Conservation (phyloP, 30 jellyfish, hydroid and myxozoan genomes). For the Sanderia malayensis region DNA sequence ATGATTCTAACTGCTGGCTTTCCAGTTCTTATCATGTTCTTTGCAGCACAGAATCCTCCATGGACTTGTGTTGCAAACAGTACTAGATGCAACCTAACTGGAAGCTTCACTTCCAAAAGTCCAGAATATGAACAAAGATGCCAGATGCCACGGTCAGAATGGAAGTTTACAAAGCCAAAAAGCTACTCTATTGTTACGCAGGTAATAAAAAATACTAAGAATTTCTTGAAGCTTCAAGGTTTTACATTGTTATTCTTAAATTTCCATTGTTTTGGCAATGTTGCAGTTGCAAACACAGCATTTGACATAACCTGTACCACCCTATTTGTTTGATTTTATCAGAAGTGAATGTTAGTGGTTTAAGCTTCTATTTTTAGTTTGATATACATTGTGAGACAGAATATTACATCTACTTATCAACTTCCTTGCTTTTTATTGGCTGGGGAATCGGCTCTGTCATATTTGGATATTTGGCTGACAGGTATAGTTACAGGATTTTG, state of each 20-base stretch:
- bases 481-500: slow-evolving; percentile 11
- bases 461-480: slow-evolving; percentile 92
- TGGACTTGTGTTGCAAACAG: slow-evolving; percentile 89
- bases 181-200: slow-evolving; percentile 77
- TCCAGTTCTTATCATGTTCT: slow-evolving; percentile 81
- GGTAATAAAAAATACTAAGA: no score
- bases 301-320: no score
- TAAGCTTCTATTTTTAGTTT: slow-evolving; percentile 34
- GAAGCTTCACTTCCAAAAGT: slow-evolving; percentile 31
- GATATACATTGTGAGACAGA: slow-evolving; percentile 80
- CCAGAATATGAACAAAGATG: slow-evolving; percentile 33
- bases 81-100: slow-evolving; percentile 68
- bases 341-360: no score
- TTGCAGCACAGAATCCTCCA: slow-evolving; percentile 95
- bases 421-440: slow-evolving; percentile 77
- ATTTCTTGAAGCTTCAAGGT: no score
- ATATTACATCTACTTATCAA: slow-evolving; percentile 42
- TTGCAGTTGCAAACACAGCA: no score
- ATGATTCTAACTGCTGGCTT: slow-evolving; percentile 69
- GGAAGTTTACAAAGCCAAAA: slow-evolving; percentile 65
- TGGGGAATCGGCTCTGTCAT: slow-evolving; percentile 84
- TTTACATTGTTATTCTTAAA: no score
- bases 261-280: no score
- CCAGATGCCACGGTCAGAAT: slow-evolving; percentile 63
- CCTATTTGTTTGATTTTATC: no score